These are phyloP conservation scores for Centropus bengalensis DNA, from an alignment of 2,113 vertebrate species.

Conservation along the genomic window DNA sequence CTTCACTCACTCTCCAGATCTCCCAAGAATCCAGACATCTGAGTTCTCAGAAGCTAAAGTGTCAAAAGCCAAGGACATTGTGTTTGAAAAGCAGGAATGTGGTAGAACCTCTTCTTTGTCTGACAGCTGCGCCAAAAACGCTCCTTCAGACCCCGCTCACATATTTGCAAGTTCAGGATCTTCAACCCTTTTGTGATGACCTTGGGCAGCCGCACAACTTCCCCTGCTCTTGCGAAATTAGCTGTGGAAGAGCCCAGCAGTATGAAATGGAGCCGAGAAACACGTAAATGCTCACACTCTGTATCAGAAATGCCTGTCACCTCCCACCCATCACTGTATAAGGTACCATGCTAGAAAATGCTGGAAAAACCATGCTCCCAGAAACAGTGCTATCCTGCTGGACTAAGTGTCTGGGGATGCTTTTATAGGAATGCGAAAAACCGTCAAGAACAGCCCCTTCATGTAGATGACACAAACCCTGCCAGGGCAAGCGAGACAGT, in stretches of 20 bases:
- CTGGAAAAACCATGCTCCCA: neutral
- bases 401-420: neutral
- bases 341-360: neutral
- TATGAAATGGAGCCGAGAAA: accelerated
- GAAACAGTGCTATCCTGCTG: neutral
- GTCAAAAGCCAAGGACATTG: neutral
- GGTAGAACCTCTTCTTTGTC: neutral
- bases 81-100: neutral
- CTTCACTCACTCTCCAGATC: neutral
- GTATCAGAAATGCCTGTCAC: accelerated
- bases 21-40: neutral
- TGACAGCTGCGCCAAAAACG: neutral
- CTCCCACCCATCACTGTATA: neutral
- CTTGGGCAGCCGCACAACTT: neutral
- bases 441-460: neutral
- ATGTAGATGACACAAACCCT: accelerated
- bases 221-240: neutral
- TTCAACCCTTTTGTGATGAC: neutral
- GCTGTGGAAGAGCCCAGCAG: neutral
- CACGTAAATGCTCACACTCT: accelerated
- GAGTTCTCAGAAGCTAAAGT: neutral
- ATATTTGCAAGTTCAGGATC: neutral
- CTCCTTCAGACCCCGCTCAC: neutral
- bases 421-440: neutral
- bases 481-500: neutral